Conservation (phyloP, 1,140 invertebrate genomes). For the Pygmarrhopalites habei region DNA sequence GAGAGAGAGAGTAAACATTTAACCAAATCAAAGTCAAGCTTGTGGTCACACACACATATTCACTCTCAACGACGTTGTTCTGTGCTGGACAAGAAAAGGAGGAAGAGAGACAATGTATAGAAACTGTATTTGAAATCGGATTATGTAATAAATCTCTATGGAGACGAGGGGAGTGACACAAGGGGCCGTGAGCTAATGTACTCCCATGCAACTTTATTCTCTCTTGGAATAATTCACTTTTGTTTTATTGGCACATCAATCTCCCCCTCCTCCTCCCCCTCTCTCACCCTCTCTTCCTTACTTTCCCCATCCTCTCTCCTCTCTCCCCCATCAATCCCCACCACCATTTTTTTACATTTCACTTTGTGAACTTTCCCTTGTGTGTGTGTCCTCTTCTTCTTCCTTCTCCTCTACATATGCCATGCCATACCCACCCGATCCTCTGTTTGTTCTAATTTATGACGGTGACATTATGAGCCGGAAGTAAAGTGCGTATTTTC, state of each 20-base stretch:
- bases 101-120: neutral
- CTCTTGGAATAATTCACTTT: slow-evolving; percentile 17
- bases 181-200: slow-evolving; percentile 1
- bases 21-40: no score
- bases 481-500: neutral
- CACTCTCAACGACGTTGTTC: neutral
- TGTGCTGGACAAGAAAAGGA: neutral
- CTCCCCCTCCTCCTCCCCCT: neutral
- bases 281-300: neutral
- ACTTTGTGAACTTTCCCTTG: no score
- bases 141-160: slow-evolving; percentile 14
- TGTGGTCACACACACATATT: no score
- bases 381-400: no score
- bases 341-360: no score
- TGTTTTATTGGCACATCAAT: slow-evolving; percentile 17
- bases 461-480: no score
- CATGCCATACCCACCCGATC: no score
- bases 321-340: neutral
- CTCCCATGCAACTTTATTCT: slow-evolving; percentile 5
- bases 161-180: slow-evolving; percentile 12
- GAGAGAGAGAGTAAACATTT: no score
- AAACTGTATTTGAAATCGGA: neutral
- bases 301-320: neutral
- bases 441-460: no score
- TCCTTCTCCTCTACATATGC: no score